Evolutionary conservation across 1,140 invertebrate genomes (phyloP), one percentile per base, ranked within the genome.

Genomic region (Augochlora pura): DNA sequence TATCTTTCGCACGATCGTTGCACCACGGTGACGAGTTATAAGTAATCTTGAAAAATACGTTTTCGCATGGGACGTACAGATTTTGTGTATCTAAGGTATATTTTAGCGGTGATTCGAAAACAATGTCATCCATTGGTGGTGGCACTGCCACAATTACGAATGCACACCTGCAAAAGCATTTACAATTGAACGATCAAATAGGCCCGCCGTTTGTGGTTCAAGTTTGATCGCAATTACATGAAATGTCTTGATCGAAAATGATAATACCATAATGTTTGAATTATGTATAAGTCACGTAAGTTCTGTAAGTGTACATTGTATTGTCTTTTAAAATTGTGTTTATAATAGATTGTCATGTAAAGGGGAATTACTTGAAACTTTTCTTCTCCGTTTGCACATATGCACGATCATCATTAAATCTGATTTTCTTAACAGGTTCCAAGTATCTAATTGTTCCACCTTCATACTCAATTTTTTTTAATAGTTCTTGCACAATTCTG

Each of bases 141-240:
- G 88, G 85, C 18, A 89, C 78, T 0, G 88, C 87, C 38, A 90
- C 16, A 18, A 90, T 69, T 10, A 86, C 85, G 23, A 83, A 86
- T 62, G 84, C 67, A 54, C 88, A 90, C 80, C 89, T 90, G 21
- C 32, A 72, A 32, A 42, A n/a, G 23, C 1, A 65, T 18, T 42
- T 52, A 10, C 6, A 52, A 52, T 9, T 52, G 14, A 32, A 32
- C 32, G 32, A 32, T 32, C 32, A 32, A 32, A 32, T 32, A 32
- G 32, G 4, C 32, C 32, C 32, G 1, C 32, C 32, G 32, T 1
- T 2, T 1, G 4, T 32, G 32, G 32, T 32, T 32, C 1, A 32
- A 32, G 32, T 2, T 32, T 4, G 32, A 32, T 32, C 32, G 16
- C 16, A 18, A 52, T 52, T 52, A 65, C 49, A 54, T 52, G n/a